Base-by-base conservation (phyloP, 2,797 vertebrate species). In the Cuculus canorus region DNA sequence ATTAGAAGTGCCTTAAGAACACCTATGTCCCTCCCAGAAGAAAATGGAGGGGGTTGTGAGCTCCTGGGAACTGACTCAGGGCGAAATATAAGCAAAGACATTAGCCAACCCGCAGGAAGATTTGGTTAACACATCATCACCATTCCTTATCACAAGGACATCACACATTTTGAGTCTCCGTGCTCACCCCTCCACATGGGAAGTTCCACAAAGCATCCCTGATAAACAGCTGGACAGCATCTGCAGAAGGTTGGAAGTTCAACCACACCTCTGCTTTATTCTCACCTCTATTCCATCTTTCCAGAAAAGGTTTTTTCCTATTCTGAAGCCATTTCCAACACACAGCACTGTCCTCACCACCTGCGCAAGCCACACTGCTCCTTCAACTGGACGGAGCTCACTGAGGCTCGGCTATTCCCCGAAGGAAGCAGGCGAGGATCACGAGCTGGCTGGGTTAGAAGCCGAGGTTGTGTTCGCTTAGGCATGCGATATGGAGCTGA, bases 341-440 rank as follows among this genome's bases (percentile, higher is more conserved):
- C 18, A 13, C 15, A 21, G 35, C 47, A 41, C 35, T 21, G 7
- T 13, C 25, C 54, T 54, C 25, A 41, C 14, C 35, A 39, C 17
- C 52, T 39, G 17, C 1, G 0, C 0, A 1, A 77, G 33, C 41
- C 77, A 48, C 10, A 13, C 2, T 10, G 39, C 41, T 75, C 57
- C 45, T 32, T 17, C 41, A 14, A 50, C 2, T 0, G 3, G n/a
- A 73, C 56, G 2, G 17, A 71, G 37, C 33, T 54, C 3, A 1
- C 53, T 4, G 24, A 65, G 75, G 53, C 50, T 71, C 24, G 33
- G 53, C 65, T 23, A 1, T 28, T 90, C 87, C 63, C 59, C 1
- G 2, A 89, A 87, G 75, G 75, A 76, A 90, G 39, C 52, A 66
- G 73, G 18, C 0, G 1, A 59, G 47, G 78, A 83, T 69, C 77